Evolutionary conservation across 2,888 invertebrate species (phyloP), one percentile per base, ranked within the genome.

Genomic region (Troilus luridus): DNA sequence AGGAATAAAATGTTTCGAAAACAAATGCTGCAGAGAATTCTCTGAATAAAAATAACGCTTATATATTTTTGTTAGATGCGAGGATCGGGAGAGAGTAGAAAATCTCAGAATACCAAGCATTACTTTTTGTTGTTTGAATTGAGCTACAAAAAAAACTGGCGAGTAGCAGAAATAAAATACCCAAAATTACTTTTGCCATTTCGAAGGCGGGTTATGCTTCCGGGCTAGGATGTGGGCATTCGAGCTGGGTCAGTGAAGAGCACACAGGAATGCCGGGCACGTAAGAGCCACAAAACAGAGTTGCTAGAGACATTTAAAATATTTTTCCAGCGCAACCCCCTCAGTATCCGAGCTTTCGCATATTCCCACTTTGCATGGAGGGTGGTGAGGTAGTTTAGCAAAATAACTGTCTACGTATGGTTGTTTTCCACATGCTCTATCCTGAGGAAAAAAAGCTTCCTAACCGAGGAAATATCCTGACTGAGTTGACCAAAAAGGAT

Each of bases 241-340:
- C 11, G 6, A 58, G 85, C 11, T 12, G n/a, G 85, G n/a, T n/a
- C 56, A 58, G 56, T n/a, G 21, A 2, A 56, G 56, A 3, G 41
- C 11, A 41, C 77, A 14, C 19, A 56, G 85, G 56, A 85, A 56
- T 85, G 56, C 54, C 17, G 56, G 56, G 85, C 85, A 85, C 85
- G 85, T 85, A 54, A 21, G 54, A 56, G n/a, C 85, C 85, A 85
- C 85, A 85, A 85, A 85, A 85, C 85, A 85, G 85, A 85, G 41
- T 56, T 21, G n/a, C 85, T 56, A 6, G 56, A 85, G 85, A 85
- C 56, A 85, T 85, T 85, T 54, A 56, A 58, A 85, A 85, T 85
- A 85, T 85, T 85, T 85, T 85, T 58, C 85, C 85, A 11, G 6
- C 56, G 2, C 56, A n/a, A n/a, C 56, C 8, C 41, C 0, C 0